phyloP scores from a whole-genome alignment of 2,888 invertebrate species.

The Gryllus longicercus region DNA sequence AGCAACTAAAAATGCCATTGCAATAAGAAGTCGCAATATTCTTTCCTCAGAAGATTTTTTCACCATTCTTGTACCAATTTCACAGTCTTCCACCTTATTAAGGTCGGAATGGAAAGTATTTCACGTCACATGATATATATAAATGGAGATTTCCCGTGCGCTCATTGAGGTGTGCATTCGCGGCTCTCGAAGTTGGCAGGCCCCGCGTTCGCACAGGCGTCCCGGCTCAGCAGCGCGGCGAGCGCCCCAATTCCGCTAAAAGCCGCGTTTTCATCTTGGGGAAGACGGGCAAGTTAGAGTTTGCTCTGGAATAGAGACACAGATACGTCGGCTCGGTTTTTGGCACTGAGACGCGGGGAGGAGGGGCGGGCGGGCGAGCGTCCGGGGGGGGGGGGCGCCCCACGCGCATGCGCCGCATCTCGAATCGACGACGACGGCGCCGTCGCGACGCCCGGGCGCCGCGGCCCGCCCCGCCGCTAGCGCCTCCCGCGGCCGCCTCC shows the following conservation, averaged over 20 bases:
- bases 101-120: neutral
- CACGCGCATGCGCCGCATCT: neutral
- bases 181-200: no score
- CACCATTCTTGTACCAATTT: constrained; percentile 10
- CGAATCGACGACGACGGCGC: neutral
- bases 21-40: neutral
- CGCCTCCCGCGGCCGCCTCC: no score
- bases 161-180: no score
- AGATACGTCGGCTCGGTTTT: neutral
- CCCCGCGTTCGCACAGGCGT: no score
- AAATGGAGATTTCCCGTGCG: neutral
- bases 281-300: neutral
- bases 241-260: no score
- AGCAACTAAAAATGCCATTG: neutral
- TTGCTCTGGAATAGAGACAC: constrained; percentile 5
- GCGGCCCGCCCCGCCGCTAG: no score
- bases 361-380: neutral
- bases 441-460: neutral
- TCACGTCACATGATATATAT: constrained; percentile 17
- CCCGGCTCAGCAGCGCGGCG: no score
- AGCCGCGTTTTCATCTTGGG: constrained; percentile 1
- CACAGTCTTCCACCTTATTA: neutral
- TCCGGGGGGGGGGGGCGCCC: neutral
- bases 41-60: neutral
- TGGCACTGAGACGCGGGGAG: neutral